These are phyloP conservation scores for Sarcoramphus papa DNA, from an alignment of 2,797 vertebrate genomes.

Conservation along the genomic window DNA sequence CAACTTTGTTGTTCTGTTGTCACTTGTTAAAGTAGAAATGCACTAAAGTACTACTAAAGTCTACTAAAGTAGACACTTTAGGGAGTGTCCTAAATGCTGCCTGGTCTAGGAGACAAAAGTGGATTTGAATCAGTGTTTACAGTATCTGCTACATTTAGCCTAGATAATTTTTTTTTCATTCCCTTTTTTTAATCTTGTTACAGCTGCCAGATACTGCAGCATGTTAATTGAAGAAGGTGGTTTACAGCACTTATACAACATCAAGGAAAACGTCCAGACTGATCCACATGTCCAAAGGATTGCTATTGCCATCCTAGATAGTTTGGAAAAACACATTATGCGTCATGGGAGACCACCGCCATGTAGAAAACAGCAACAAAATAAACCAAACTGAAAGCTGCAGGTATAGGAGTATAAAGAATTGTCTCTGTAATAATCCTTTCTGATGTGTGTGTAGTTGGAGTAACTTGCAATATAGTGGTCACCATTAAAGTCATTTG, in stretches of 20 bases:
- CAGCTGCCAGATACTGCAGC: constrained; percentile 93
- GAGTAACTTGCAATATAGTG: constrained; percentile 59
- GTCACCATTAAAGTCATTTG: constrained; percentile 61
- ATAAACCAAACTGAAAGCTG: constrained; percentile 70
- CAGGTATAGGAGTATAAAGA: constrained; percentile 53
- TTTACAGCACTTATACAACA: constrained; percentile 87
- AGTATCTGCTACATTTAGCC: neutral
- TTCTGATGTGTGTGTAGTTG: constrained; percentile 62
- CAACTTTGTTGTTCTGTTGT: neutral
- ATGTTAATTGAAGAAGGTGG: constrained; percentile 98
- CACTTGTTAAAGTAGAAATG: neutral
- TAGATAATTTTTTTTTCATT: neutral
- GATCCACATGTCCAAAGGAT: constrained; percentile 87
- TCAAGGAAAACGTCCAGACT: constrained; percentile 87
- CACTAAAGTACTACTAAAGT: no score
- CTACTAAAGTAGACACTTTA: neutral
- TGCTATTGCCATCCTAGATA: constrained; percentile 89
- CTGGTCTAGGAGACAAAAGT: neutral
- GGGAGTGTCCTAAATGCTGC: neutral
- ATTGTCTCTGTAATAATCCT: constrained; percentile 60
- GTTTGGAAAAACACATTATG: constrained; percentile 87
- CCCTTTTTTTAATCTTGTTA: neutral
- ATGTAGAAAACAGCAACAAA: constrained; percentile 67
- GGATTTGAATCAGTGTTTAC: neutral
- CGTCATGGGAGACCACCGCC: constrained; percentile 83